Evolutionary conservation across 1,140 invertebrate species (phyloP).

Genomic region (Druon quercuslanigerum): DNA sequence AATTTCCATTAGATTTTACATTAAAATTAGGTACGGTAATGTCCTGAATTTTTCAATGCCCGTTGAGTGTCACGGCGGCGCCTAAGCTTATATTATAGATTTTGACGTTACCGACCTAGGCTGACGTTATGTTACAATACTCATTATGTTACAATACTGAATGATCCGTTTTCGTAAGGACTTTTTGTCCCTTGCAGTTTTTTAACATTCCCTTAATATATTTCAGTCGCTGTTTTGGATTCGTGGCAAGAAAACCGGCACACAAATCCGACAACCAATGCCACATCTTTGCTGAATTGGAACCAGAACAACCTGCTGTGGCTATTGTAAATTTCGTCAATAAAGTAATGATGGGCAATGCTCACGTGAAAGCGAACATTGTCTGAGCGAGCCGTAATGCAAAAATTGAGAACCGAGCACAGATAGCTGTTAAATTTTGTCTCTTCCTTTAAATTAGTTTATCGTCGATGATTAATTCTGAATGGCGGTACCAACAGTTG

Average conservation of each 20-base stretch:
- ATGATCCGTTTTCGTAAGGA: too few relatives aligned
- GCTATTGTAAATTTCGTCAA: slow-evolving; percentile 98
- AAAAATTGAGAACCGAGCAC: neutral
- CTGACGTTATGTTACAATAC: too few relatives aligned
- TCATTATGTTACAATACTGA: too few relatives aligned
- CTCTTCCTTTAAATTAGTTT: neutral
- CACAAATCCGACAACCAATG: slow-evolving; percentile 93
- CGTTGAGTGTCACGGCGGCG: too few relatives aligned
- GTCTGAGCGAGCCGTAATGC: slow-evolving; percentile 58
- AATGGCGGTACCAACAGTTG: neutral
- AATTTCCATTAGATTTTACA: too few relatives aligned
- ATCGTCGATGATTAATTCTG: slow-evolving; percentile 11
- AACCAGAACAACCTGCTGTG: slow-evolving; percentile 94
- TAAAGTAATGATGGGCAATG: slow-evolving; percentile 86
- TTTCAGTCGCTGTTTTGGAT: slow-evolving; percentile 91
- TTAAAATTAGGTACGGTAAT: too few relatives aligned
- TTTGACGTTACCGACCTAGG: too few relatives aligned
- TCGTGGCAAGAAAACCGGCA: slow-evolving; percentile 91
- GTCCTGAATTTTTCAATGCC: too few relatives aligned
- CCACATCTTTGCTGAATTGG: slow-evolving; percentile 96
- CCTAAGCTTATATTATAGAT: too few relatives aligned
- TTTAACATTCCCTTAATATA: slow-evolving; percentile 40
- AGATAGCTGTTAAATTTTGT: neutral
- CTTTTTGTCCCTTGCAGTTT: neutral
- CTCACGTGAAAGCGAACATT: slow-evolving; percentile 76